Evolutionary conservation across 2,888 invertebrate genomes (phyloP).

Genomic region (Limenitis arthemis): DNA sequence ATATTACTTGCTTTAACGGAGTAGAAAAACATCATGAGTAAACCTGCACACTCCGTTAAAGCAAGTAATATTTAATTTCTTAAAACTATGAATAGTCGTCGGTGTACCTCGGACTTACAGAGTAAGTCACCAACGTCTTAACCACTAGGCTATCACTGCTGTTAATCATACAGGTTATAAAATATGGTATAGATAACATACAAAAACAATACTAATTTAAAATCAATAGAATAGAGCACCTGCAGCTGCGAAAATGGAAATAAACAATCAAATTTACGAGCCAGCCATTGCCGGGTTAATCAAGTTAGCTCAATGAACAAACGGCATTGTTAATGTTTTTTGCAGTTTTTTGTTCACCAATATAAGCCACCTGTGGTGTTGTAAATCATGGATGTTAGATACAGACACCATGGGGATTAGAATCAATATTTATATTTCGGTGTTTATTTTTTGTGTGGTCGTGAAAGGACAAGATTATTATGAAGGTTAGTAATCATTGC

Average conservation of each 20-base stretch:
- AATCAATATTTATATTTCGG: slow-evolving; percentile 6
- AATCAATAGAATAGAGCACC: not conserved
- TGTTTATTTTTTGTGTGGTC: slow-evolving; percentile 28
- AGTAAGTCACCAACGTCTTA: too few species aligned
- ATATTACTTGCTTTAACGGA: too few species aligned
- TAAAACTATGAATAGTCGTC: too few species aligned
- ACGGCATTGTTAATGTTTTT: slow-evolving; percentile 42
- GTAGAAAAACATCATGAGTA: too few species aligned
- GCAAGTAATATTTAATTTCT: too few species aligned
- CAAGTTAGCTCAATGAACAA: slow-evolving; percentile 38
- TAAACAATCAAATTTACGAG: slow-evolving; percentile 10
- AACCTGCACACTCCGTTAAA: too few species aligned
- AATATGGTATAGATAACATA: not conserved
- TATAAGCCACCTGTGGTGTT: slow-evolving; percentile 46
- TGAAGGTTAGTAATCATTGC: slow-evolving; percentile 36
- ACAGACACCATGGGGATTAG: slow-evolving; percentile 13
- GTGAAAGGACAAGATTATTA: slow-evolving; percentile 37
- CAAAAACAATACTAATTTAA: not conserved
- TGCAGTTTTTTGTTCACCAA: slow-evolving; percentile 33
- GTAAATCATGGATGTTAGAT: slow-evolving; percentile 26
- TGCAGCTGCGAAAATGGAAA: slow-evolving; percentile 11
- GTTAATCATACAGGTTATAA: too few species aligned
- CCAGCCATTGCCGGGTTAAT: slow-evolving; percentile 35
- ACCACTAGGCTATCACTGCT: too few species aligned
- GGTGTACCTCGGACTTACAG: too few species aligned